Evolutionary conservation across 1,140 invertebrate genomes (phyloP).

Genomic region (Danaus melanippus): DNA sequence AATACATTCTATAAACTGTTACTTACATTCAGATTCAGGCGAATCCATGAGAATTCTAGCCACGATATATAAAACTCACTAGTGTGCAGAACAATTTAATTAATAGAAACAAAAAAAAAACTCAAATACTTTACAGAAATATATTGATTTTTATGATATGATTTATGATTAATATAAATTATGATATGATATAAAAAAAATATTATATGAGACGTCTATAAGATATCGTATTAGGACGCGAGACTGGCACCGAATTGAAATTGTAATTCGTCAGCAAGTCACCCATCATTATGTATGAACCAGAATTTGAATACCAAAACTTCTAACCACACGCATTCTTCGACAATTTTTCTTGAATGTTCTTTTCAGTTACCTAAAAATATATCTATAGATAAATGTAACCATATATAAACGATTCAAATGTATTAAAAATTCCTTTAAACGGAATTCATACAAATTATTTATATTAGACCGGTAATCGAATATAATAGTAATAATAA

Average conservation of each 20-base stretch:
- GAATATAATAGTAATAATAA: too few relatives aligned
- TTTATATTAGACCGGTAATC: too few relatives aligned
- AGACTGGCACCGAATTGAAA: conserved; percentile 43
- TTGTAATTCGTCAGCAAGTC: conserved; percentile 46
- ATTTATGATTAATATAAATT: too few relatives aligned
- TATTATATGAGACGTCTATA: too few relatives aligned
- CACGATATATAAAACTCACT: neutral
- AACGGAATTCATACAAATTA: too few relatives aligned
- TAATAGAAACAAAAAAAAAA: too few relatives aligned
- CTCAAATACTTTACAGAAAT: too few relatives aligned
- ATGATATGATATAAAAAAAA: too few relatives aligned
- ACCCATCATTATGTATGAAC: conserved; percentile 47
- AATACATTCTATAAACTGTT: neutral
- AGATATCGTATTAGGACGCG: conserved; percentile 25
- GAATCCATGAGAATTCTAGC: conserved; percentile 22
- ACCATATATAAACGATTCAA: too few relatives aligned
- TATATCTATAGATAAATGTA: conserved; percentile 11
- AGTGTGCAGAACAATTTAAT: too few relatives aligned
- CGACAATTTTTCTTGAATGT: conserved; percentile 17
- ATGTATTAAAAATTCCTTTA: too few relatives aligned
- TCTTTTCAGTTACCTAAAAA: conserved; percentile 20
- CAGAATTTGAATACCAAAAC: conserved; percentile 51
- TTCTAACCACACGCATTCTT: conserved; percentile 22
- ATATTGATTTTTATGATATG: too few relatives aligned
- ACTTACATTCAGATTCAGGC: conserved; percentile 26